These are phyloP conservation scores for Tragulus kanchil DNA, from an alignment of 2,113 vertebrate species.

Conservation along the genomic window DNA sequence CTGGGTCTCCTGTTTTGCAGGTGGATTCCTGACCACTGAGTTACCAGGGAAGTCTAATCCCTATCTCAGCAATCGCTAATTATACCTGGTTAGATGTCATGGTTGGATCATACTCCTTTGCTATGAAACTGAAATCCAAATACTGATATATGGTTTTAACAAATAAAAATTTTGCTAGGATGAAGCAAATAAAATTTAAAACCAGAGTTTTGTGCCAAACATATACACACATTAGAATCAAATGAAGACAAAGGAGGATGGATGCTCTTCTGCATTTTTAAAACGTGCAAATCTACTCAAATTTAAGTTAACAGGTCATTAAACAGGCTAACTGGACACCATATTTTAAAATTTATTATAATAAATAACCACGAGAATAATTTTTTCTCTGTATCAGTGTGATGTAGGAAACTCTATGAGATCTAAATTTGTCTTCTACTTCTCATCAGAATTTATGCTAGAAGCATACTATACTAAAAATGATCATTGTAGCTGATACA, in stretches of 20 bases:
- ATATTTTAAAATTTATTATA: background rate
- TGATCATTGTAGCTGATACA: background rate
- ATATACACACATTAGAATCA: background rate
- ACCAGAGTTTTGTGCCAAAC: background rate
- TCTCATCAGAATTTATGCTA: background rate
- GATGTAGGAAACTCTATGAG: background rate
- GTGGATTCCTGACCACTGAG: background rate
- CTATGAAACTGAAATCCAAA: background rate
- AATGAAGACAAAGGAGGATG: background rate
- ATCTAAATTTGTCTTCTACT: background rate
- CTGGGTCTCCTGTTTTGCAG: background rate
- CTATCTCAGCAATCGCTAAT: background rate
- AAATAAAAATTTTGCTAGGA: background rate
- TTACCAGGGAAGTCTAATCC: background rate
- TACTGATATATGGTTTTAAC: background rate
- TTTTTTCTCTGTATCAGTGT: background rate
- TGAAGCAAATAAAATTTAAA: constrained; percentile 9
- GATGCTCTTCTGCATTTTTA: background rate
- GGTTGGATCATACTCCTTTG: background rate
- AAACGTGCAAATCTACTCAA: background rate
- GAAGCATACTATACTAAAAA: background rate
- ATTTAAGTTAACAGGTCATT: background rate
- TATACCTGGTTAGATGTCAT: background rate
- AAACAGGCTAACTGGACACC: background rate
- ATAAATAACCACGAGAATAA: background rate